Percentiles rank a stretch among this genome's conserved stretches.
phyloP scores from a whole-genome alignment of 1,140 invertebrate genomes.

The Habropoda laboriosa region DNA sequence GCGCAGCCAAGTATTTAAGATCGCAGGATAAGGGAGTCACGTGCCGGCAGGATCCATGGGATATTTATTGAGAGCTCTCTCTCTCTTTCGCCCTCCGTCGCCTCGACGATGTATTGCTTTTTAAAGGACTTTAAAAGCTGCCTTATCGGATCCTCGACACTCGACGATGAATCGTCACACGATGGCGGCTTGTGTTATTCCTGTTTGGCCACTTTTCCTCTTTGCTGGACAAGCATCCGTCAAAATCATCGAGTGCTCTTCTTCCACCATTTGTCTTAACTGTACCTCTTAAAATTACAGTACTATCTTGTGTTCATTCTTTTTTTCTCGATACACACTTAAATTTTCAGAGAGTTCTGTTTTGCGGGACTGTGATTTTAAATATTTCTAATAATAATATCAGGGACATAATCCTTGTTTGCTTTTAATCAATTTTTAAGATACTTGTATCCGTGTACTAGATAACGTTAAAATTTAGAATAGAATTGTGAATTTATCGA shows the following conservation, averaged over 20 bases:
- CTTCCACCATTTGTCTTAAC: not conserved
- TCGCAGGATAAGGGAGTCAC: slow-evolving; percentile 76
- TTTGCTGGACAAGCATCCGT: slow-evolving; percentile 6
- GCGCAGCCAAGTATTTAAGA: slow-evolving; percentile 79
- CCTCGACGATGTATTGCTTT: slow-evolving; percentile 76
- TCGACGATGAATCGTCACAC: slow-evolving; percentile 50
- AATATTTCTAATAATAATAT: too few species aligned
- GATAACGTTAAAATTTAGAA: too few species aligned
- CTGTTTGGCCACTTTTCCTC: slow-evolving; percentile 46
- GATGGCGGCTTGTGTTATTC: slow-evolving; percentile 16
- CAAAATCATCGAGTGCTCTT: not conserved
- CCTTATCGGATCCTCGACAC: slow-evolving; percentile 72
- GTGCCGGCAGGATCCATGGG: slow-evolving; percentile 71
- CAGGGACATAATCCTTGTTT: too few species aligned
- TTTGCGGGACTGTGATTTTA: too few species aligned
- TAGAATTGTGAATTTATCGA: too few species aligned
- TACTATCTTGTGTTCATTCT: too few species aligned
- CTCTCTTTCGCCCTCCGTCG: slow-evolving; percentile 53
- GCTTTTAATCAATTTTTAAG: too few species aligned
- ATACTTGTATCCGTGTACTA: too few species aligned
- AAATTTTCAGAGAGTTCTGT: too few species aligned
- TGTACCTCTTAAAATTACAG: not conserved
- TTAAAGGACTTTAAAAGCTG: slow-evolving; percentile 75
- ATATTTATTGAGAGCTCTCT: slow-evolving; percentile 60
- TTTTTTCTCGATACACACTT: too few species aligned